Evolutionary conservation across 1,140 invertebrate genomes (phyloP).

Genomic region (Acromyrmex echinatior): DNA sequence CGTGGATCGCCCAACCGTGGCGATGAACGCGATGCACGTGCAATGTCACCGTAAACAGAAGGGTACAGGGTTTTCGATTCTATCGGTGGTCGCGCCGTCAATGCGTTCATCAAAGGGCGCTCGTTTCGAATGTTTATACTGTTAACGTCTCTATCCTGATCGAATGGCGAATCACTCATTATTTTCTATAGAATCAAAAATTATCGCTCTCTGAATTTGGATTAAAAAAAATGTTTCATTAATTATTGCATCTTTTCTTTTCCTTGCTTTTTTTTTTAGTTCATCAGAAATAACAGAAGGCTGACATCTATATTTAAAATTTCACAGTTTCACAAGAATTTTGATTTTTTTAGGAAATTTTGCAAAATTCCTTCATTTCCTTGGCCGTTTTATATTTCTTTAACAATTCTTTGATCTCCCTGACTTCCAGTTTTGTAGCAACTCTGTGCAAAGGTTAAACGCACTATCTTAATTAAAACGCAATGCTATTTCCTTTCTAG

Average conservation of each 20-base stretch:
- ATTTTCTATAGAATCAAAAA: neutral
- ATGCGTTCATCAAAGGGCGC: conserved; percentile 28
- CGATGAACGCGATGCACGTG: conserved; percentile 25
- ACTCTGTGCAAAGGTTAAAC: neutral
- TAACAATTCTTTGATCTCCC: no score
- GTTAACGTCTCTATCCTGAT: conserved; percentile 14
- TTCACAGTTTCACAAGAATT: no score
- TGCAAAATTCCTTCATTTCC: no score
- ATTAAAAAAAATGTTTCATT: neutral
- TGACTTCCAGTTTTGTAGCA: no score
- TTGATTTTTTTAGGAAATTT: no score
- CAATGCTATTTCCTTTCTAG: neutral
- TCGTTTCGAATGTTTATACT: conserved; percentile 21
- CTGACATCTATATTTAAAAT: no score
- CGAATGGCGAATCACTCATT: neutral
- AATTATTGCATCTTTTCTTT: no score
- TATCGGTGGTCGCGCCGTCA: conserved; percentile 24
- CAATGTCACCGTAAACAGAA: conserved; percentile 30
- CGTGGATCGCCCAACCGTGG: conserved; percentile 47
- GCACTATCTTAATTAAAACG: neutral
- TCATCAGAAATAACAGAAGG: no score
- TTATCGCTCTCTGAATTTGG: neutral
- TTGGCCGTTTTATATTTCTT: no score
- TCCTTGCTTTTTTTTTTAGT: no score
- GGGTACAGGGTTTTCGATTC: neutral